Evolutionary conservation across 2,888 invertebrate genomes (phyloP).

Genomic region (Drosophila macrospina): DNA sequence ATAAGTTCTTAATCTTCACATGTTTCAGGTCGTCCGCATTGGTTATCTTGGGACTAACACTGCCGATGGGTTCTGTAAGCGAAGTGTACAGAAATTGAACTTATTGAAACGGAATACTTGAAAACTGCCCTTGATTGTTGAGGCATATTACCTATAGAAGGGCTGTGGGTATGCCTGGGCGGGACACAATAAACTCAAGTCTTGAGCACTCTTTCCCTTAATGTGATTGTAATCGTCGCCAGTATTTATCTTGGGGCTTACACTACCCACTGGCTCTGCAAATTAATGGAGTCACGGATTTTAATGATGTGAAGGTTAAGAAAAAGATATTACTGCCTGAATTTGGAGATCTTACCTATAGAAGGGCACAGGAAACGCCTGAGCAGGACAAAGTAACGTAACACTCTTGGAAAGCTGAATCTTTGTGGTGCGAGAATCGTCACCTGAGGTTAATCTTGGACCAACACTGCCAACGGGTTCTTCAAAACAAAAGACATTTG

Average conservation of each 20-base stretch:
- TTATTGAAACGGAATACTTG: conserved; percentile 1
- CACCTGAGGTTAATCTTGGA: conserved; percentile 89
- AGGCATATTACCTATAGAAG: conserved; percentile 87
- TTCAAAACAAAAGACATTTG: conserved; percentile 59
- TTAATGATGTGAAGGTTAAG: background rate
- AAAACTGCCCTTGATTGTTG: conserved; percentile 51
- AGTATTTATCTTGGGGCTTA: conserved; percentile 88
- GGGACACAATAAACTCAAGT: conserved; percentile 87
- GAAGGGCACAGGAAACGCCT: conserved; percentile 89
- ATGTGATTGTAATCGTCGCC: conserved; percentile 87
- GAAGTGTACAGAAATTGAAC: background rate
- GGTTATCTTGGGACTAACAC: conserved; percentile 87
- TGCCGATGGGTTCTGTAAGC: conserved; percentile 87
- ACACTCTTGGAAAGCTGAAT: conserved; percentile 85
- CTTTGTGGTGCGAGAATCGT: conserved; percentile 87
- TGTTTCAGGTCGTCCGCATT: conserved; percentile 85
- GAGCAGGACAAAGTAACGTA: conserved; percentile 88
- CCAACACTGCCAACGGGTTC: conserved; percentile 87
- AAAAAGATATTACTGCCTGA: conserved; percentile 58
- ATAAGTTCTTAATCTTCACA: conserved; percentile 76
- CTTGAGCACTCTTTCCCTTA: conserved; percentile 85
- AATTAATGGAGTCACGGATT: conserved; percentile 9
- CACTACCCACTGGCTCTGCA: conserved; percentile 85
- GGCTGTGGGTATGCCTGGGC: conserved; percentile 90
- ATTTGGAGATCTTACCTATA: conserved; percentile 87